These are phyloP conservation scores for Mycteria americana DNA, from an alignment of 2,797 vertebrate species.

Conservation along the genomic window DNA sequence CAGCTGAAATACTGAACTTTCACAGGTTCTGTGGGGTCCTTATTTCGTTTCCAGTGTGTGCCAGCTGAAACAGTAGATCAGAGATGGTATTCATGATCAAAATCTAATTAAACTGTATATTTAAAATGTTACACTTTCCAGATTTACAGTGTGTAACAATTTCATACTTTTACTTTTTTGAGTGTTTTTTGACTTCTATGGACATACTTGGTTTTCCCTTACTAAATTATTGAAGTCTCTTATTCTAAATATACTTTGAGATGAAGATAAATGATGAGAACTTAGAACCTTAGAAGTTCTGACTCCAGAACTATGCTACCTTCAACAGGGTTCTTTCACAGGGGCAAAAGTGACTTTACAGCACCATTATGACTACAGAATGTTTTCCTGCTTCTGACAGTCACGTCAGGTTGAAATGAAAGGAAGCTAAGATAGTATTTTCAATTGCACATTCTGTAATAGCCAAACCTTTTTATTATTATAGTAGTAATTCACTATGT, in stretches of 20 bases:
- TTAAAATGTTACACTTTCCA: not conserved
- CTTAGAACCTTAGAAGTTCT: not conserved
- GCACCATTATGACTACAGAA: not conserved
- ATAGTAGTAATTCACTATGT: not conserved
- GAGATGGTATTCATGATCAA: not conserved
- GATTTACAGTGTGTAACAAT: not conserved
- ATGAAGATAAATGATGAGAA: not conserved
- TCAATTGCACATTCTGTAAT: not conserved
- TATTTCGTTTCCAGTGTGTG: not conserved
- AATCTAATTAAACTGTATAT: not conserved
- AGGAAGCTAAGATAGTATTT: not conserved
- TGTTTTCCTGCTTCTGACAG: not conserved
- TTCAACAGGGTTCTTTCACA: not conserved
- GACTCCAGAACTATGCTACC: rapidly evolving
- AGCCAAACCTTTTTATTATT: not conserved
- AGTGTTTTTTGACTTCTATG: not conserved
- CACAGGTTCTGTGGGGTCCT: not conserved
- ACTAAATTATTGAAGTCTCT: not conserved
- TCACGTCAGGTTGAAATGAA: not conserved
- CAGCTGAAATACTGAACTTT: not conserved
- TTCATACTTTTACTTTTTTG: not conserved
- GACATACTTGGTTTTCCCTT: not conserved
- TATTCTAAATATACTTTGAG: not conserved
- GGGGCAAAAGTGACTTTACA: not conserved
- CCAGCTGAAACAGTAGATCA: not conserved